Conservation (phyloP, 2,113 vertebrate genomes). For the Columba janthina region DNA sequence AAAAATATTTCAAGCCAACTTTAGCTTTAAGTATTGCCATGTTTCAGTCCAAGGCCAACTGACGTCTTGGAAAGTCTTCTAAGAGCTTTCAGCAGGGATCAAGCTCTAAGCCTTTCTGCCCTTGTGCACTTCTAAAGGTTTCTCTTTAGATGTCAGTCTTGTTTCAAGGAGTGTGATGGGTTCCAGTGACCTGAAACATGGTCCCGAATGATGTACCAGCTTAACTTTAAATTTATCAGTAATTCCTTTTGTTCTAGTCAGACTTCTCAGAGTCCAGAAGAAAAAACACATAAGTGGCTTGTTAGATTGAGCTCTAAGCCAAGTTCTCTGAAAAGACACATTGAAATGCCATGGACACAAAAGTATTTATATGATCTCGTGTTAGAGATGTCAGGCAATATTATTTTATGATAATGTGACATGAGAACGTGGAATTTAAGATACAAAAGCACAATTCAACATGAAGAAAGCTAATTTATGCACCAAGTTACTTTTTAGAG, state of each 20-base stretch:
- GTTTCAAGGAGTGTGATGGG: neutral
- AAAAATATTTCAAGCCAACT: neutral
- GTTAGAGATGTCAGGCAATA: neutral
- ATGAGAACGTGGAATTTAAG: neutral
- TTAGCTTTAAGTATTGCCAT: neutral
- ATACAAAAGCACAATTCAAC: neutral
- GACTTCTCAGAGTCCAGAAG: neutral
- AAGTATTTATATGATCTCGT: neutral
- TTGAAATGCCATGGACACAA: neutral
- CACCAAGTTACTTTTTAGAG: neutral
- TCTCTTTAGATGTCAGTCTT: slow-evolving; percentile 3
- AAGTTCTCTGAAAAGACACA: slow-evolving; percentile 20
- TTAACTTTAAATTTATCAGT: slow-evolving; percentile 10
- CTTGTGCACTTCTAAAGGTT: neutral
- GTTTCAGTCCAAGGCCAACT: neutral
- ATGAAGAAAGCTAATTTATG: neutral
- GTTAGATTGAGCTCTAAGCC: neutral
- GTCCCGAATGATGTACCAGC: neutral
- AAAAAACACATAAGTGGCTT: neutral
- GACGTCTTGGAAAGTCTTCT: neutral
- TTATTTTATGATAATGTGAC: neutral
- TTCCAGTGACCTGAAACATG: slow-evolving; percentile 12
- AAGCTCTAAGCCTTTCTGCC: neutral
- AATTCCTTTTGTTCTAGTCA: neutral
- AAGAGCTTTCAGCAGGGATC: neutral